Percentiles rank a stretch among this genome's conserved stretches.
phyloP scores from a whole-genome alignment of 2,113 vertebrate species.

The Smithornis capensis region DNA sequence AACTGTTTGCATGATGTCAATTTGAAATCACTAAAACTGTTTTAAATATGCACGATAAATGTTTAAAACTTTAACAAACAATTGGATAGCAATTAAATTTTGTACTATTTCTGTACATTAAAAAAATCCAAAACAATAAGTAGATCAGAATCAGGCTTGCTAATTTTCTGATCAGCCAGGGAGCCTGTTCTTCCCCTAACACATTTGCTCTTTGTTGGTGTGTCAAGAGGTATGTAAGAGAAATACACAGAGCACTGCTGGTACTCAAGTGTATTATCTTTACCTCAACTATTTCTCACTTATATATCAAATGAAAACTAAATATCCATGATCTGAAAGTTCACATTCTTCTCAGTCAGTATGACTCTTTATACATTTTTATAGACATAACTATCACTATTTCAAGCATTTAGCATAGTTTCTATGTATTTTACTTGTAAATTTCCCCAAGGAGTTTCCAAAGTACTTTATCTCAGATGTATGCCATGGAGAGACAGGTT shows the following conservation, averaged over 20 bases:
- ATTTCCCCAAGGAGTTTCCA: not conserved
- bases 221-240: fast-evolving
- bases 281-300: not conserved
- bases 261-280: not conserved
- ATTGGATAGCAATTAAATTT: not conserved
- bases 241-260: not conserved
- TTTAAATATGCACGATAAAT: not conserved
- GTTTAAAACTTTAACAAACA: not conserved
- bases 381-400: not conserved
- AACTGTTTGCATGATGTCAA: not conserved
- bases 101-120: not conserved
- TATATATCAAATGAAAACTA: not conserved
- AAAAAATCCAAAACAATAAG: not conserved
- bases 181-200: not conserved
- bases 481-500: not conserved
- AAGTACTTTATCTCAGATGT: not conserved
- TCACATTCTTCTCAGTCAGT: not conserved
- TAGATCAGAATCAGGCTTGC: not conserved
- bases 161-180: not conserved
- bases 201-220: not conserved
- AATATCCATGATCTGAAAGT: not conserved
- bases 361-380: not conserved
- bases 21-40: not conserved
- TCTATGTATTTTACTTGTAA: not conserved
- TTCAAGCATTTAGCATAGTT: not conserved